Base-by-base conservation (phyloP, 53 echinoderm and acorn worm species). In the Pentamera pediparva region DNA sequence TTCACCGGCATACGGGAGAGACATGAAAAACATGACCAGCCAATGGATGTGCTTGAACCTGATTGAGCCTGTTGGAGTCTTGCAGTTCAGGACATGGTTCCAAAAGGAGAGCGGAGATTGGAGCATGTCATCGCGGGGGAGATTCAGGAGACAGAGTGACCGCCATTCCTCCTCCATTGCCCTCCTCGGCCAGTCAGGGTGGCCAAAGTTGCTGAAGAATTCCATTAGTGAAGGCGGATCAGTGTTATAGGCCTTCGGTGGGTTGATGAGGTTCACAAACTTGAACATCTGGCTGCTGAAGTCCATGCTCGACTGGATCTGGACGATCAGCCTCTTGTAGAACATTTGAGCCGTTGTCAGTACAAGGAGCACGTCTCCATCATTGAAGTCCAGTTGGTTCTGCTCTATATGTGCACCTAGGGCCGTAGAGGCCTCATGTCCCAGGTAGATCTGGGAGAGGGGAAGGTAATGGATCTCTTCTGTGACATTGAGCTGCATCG, bases 141-240 rank as follows among this genome's bases (percentile, higher is more conserved):
- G 39, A 28, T 45, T 45, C 5, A 67, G 30, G 4, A 67, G 43
- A 67, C 67, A 67, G 15, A 67, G 27, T 13, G 67, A 41, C 39
- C 67, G 24, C 67, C 67, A 67, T 26, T 67, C 67, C 21, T 67
- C 67, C 45, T 67, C 67, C 24, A 67, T 67, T 25, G 39, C 8
- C 18, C 67, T 67, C 67, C 45, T 67, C 15, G 21, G 31, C 67
- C 67, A 67, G 6, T 43, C 31, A 28, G 67, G 67, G n/a, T 67
- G 67, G 20, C 25, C 38, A 26, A 67, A 67, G 39, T 67, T 67
- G 37, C 30, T 26, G 39, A 67, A 67, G 47, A 67, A 67, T 3
- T 67, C 67, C 31, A 21, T 41, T 15, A 67, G 27, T 12, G 67
- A 67, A 25, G 67, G 45, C 18, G 67, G 67, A 17, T 67, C 45